Percentiles rank a stretch among this genome's conserved stretches.
phyloP scores from a whole-genome alignment of 2,113 vertebrate genomes.

The Sisor rabdophorus region DNA sequence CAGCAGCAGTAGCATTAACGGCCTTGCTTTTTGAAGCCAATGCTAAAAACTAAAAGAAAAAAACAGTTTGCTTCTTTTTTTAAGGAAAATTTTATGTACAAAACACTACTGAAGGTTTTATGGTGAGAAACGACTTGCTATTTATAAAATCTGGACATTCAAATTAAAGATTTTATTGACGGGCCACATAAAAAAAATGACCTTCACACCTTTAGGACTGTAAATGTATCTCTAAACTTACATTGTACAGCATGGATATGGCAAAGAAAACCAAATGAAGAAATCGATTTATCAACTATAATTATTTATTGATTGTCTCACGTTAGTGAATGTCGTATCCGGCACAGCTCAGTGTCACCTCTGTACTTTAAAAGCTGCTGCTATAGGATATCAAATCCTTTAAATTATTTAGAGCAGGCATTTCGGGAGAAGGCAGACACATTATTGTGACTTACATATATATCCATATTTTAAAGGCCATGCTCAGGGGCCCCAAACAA shows the following conservation, averaged over 20 bases:
- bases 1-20: neutral
- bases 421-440: no score
- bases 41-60: neutral
- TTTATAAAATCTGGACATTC: constrained; percentile 4
- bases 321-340: neutral
- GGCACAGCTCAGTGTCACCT: neutral
- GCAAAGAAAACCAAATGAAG: neutral
- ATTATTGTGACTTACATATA: no score
- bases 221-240: neutral
- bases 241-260: neutral
- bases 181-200: neutral
- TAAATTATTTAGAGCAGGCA: no score
- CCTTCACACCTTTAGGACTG: neutral
- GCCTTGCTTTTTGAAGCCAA: neutral
- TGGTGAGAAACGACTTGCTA: neutral
- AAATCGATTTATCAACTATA: neutral
- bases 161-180: constrained; percentile 7
- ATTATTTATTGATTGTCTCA: neutral
- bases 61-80: neutral
- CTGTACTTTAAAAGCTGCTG: neutral
- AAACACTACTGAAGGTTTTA: neutral
- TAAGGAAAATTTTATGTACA: neutral
- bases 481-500: no score
- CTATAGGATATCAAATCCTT: no score
- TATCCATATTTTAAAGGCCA: no score